Conservation (phyloP, 2,113 vertebrate genomes). For the Solenodon paradoxus region DNA sequence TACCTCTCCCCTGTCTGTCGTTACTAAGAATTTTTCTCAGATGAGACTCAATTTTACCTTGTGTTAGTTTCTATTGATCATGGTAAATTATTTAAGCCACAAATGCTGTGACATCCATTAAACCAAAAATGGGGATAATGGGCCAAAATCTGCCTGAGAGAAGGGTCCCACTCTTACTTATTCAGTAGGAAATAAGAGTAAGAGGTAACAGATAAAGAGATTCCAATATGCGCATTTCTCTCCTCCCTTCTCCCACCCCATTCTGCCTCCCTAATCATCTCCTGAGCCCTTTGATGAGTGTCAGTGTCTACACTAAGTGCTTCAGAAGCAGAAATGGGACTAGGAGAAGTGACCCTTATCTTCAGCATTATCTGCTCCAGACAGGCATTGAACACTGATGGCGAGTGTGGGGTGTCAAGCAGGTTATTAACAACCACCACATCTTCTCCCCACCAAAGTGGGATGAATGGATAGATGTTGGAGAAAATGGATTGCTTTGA, state of each 20-base stretch:
- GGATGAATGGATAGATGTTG: not conserved
- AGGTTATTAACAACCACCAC: not conserved
- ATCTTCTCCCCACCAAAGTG: not conserved
- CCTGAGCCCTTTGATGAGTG: not conserved
- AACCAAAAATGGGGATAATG: not conserved
- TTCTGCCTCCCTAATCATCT: no score
- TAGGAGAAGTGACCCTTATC: not conserved
- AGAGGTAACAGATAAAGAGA: not conserved
- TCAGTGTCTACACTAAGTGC: not conserved
- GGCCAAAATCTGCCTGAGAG: conserved; percentile 33
- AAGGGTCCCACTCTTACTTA: not conserved
- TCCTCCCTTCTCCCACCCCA: no score
- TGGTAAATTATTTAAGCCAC: conserved; percentile 68
- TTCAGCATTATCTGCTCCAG: not conserved
- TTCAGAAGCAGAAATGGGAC: not conserved
- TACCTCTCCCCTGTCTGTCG: conserved; percentile 43
- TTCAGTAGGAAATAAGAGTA: not conserved
- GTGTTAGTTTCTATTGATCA: conserved; percentile 47
- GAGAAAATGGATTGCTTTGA: not conserved
- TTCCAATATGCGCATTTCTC: not conserved
- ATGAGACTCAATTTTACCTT: conserved; percentile 59
- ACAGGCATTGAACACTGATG: not conserved
- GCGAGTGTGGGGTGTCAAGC: not conserved
- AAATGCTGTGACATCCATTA: conserved; percentile 59
- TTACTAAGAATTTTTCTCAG: conserved; percentile 53